phyloP scores from a whole-genome alignment of 2,797 vertebrate species.

The Sardinella longiceps region DNA sequence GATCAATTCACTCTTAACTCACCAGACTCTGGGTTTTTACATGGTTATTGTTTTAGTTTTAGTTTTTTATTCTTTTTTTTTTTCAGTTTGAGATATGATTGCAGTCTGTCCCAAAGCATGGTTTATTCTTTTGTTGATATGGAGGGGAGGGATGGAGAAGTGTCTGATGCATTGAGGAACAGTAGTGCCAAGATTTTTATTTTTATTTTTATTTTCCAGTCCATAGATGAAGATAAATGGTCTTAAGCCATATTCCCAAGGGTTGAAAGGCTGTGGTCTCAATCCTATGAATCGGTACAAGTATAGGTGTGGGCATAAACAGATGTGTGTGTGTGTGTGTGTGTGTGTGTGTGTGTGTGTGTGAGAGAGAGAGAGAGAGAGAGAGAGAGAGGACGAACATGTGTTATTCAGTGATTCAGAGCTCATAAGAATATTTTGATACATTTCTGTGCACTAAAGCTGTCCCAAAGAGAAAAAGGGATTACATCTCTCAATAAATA shows the following conservation, averaged over 20 bases:
- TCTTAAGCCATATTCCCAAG: constrained; percentile 19
- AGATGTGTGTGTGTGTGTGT: constrained; percentile 28
- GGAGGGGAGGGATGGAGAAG: background rate
- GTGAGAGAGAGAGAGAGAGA: background rate
- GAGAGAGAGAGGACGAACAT: background rate
- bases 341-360: constrained; percentile 29
- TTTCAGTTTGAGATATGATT: background rate
- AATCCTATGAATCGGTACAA: constrained; percentile 30
- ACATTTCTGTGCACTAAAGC: constrained; percentile 13
- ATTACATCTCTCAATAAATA: constrained; percentile 17
- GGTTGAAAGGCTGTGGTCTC: background rate
- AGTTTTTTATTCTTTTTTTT: background rate
- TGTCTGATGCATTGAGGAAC: background rate
- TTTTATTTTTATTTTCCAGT: background rate
- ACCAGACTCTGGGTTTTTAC: background rate
- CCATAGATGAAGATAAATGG: background rate
- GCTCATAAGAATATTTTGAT: constrained; percentile 15
- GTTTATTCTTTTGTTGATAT: background rate
- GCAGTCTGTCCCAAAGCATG: background rate
- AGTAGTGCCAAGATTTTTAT: background rate
- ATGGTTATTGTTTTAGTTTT: background rate
- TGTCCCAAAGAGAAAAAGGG: constrained; percentile 19
- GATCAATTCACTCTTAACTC: background rate
- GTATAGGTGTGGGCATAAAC: constrained; percentile 33
- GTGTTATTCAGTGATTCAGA: background rate